These are phyloP conservation scores for Coracopsis vasa DNA, from an alignment of 2,113 vertebrate species.

Conservation along the genomic window DNA sequence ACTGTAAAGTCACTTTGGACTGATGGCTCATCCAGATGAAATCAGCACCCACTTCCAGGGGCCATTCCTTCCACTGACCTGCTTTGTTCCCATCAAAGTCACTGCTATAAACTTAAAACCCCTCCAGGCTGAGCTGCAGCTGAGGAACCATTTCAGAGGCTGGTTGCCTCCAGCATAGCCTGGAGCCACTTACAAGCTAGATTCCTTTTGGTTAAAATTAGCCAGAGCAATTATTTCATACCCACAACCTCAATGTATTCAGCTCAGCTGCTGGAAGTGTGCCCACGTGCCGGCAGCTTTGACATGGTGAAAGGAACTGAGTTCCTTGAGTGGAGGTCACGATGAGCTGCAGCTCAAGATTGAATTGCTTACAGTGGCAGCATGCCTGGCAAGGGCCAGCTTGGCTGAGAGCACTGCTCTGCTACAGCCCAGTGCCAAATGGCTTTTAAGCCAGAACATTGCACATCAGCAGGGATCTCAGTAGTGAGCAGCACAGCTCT, in stretches of 20 bases:
- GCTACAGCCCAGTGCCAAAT: neutral
- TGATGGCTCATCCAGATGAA: neutral
- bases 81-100: neutral
- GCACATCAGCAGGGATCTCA: neutral
- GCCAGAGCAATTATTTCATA: conserved; percentile 34
- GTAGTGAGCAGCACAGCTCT: neutral
- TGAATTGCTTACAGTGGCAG: conserved; percentile 59
- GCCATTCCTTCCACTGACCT: neutral
- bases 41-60: neutral
- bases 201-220: conserved; percentile 62
- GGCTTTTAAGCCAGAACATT: neutral
- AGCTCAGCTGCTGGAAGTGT: neutral
- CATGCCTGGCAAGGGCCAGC: neutral
- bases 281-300: conserved; percentile 27
- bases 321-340: conserved; percentile 38
- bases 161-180: neutral
- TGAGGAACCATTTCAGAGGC: neutral
- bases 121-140: neutral
- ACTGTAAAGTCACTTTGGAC: neutral
- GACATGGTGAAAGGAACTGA: conserved; percentile 20
- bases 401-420: neutral
- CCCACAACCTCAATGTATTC: neutral
- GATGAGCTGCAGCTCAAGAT: conserved; percentile 43
- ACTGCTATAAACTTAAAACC: neutral
- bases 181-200: neutral